phyloP scores from a whole-genome alignment of 2,797 vertebrate genomes.

The Sphenopsis melanotis region DNA sequence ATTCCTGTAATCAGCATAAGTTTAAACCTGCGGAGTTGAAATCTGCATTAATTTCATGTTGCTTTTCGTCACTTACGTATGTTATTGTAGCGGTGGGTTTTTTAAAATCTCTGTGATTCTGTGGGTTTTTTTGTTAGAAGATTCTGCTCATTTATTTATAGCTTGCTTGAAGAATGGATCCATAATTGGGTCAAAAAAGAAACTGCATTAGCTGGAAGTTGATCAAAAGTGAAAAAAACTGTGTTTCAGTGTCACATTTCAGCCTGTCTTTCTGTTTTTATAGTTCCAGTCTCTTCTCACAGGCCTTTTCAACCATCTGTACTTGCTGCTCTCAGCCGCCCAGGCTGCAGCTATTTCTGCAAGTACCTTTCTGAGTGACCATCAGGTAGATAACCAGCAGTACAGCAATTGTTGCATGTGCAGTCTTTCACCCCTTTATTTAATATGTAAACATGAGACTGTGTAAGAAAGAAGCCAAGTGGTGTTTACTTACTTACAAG shows the following conservation, averaged over 20 bases:
- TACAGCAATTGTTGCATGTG: not conserved
- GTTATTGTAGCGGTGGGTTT: not conserved
- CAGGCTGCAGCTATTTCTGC: not conserved
- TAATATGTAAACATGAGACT: not conserved
- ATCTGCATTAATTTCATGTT: not conserved
- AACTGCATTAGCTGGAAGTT: not conserved
- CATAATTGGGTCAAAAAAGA: not conserved
- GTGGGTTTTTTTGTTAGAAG: not conserved
- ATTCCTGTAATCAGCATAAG: not conserved
- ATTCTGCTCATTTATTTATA: not conserved
- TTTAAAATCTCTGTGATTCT: not conserved
- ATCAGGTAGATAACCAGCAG: not conserved
- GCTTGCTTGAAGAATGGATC: not conserved
- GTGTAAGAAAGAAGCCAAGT: not conserved
- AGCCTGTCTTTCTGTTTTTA: not conserved
- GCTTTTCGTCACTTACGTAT: not conserved
- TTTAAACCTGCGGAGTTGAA: not conserved
- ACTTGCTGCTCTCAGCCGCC: not conserved
- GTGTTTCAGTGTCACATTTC: not conserved
- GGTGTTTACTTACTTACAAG: not conserved
- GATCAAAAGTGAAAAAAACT: not conserved
- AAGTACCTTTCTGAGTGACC: not conserved
- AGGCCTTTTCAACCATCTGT: not conserved
- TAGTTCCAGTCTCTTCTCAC: not conserved
- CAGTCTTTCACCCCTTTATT: not conserved